A percentile compares a stretch with the other conserved stretches of the same genome.
These are phyloP conservation scores for Falco berigora DNA, from an alignment of 2,797 vertebrate genomes.

Conservation along the genomic window DNA sequence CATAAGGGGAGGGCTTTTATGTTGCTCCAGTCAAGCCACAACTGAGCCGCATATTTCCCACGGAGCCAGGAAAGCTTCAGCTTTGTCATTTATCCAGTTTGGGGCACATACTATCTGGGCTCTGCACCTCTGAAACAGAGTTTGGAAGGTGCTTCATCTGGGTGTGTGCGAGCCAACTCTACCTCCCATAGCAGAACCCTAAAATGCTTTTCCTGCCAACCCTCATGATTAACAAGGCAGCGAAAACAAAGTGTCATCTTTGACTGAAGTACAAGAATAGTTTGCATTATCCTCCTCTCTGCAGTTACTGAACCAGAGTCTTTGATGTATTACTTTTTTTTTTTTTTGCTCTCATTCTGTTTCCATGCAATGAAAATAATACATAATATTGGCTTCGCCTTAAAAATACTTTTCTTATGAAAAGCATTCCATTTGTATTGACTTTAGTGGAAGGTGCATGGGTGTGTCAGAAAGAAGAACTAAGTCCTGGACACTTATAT, in stretches of 20 bases:
- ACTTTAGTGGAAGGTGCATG: slow-evolving; percentile 47
- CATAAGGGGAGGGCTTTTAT: background rate
- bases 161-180: background rate
- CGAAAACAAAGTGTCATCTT: slow-evolving; percentile 28
- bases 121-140: background rate
- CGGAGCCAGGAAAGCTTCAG: background rate
- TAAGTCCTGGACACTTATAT: background rate
- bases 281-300: slow-evolving; percentile 10
- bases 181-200: background rate
- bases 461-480: slow-evolving; percentile 47
- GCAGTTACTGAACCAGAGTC: background rate
- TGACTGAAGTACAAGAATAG: slow-evolving; percentile 2
- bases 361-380: slow-evolving; percentile 49
- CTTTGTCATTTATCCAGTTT: background rate
- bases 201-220: background rate
- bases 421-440: slow-evolving; percentile 49
- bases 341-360: background rate
- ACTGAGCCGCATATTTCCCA: background rate
- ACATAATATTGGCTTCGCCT: slow-evolving; percentile 24
- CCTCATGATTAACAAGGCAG: background rate
- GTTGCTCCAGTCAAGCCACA: background rate
- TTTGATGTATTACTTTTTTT: background rate
- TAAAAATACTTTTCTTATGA: slow-evolving; percentile 37
- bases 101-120: background rate
- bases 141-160: background rate